Evolutionary conservation across 2,888 invertebrate genomes (phyloP), one percentile per base, ranked within the genome.

Genomic region (Eilema griseolum): DNA sequence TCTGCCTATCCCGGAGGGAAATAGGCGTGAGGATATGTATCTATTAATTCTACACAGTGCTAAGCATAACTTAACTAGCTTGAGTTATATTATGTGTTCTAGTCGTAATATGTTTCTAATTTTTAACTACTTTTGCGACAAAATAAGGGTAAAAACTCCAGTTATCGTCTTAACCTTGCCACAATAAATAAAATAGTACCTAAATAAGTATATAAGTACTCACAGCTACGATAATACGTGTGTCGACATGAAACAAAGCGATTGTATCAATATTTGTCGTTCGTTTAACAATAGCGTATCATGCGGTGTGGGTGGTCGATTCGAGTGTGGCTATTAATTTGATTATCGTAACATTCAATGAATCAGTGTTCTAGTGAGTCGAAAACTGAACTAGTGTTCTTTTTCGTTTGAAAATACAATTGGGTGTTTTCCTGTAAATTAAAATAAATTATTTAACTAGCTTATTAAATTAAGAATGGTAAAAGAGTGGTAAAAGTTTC

Each of bases 221-320:
- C 37, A 5, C 69, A 73, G 41, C 33, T 65, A 52, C 63, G 46
- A 37, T 31, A 23, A 61, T 70, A 64, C 56, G 67, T 70, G 28
- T 84, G 85, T 85, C 84, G 83, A 88, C 86, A 86, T 85, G 84
- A 88, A 86, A 88, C 87, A 88, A 79, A 80, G 87, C 85, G 88
- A 88, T 88, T 87, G 88, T 89, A 88, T 90, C 91, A 93, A 93
- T 93, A 92, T 94, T 93, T 93, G 93, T 93, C 92, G 85, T 90
- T 85, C 81, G 79, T 82, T 87, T 84, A 91, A 93, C 92, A 93
- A 93, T 92, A 85, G 88, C 77, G 80, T 79, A 87, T 90, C 85
- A 89, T 84, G 78, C 79, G 11, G 83, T 76, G 92, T 92, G 92
- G 92, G 93, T 90, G 92, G 92, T 77, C 88, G 74, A 75, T 85